Evolutionary conservation across 2,797 vertebrate genomes (phyloP), one percentile per base, ranked within the genome.

Genomic region (Enteromius afrohamiltoni): DNA sequence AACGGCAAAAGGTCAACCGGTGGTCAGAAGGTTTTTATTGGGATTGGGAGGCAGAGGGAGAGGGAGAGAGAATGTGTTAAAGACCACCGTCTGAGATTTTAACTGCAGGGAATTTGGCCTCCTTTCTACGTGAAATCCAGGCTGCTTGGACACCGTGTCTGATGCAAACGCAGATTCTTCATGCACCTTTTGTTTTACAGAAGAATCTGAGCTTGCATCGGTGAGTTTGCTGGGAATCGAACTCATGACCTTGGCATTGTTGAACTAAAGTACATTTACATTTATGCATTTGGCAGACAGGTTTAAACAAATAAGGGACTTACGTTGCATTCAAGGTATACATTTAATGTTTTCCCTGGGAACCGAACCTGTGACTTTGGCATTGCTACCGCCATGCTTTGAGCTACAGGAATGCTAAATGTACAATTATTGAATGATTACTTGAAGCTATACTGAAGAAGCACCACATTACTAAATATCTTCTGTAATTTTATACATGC

Each of bases 31-130:
- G 89, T 91, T 95, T 95, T 95, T 95, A 94, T 94, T 94, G 93
- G 93, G 90, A 92, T 89, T 87, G 92, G 86, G 82, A 91, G 90
- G 90, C 90, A 92, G 92, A 92, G 90, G 90, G 92, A 91, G 90
- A 79, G 64, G 78, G 88, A 89, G 89, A 92, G 93, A 92, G 91
- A 93, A 92, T 90, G 92, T 85, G 90, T 93, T 95, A 92, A 93
- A 93, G 94, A 95, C 94, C 94, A 95, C 95, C 94, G 93, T 94
- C 94, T 94, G 92, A 94, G 94, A 93, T 93, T 95, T 95, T 95
- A 95, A 95, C 93, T 93, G 91, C 92, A 80, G 91, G 92, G 92
- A 94, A 92, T 94, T 88, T 90, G 82, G 91, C 84, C 90, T 89
- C 89, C 90, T 91, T 90, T 91, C 90, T 89, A 91, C 79, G 85